Conservation (phyloP, 2,888 invertebrate genomes). For the Lepidocyrtoides sp. region DNA sequence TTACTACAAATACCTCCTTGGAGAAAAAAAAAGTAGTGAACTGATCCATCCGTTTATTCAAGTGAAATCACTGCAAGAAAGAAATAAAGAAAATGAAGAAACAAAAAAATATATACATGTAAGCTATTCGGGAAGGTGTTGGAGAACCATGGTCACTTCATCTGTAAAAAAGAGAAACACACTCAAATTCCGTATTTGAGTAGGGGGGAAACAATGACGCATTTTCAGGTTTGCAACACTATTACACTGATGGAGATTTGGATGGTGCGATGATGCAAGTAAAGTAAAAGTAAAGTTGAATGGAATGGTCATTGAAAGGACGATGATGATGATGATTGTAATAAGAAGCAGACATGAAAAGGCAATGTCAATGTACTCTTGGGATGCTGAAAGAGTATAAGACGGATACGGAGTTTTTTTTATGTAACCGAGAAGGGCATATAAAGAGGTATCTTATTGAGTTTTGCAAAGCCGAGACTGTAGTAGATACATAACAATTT, state of each 20-base stretch:
- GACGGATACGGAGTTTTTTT: no score
- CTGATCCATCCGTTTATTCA: not conserved
- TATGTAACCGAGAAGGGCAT: no score
- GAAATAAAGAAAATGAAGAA: not conserved
- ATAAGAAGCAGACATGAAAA: not conserved
- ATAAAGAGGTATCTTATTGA: no score
- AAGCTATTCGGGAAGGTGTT: not conserved
- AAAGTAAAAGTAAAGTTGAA: conserved; percentile 22
- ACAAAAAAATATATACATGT: not conserved
- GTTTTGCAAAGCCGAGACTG: no score
- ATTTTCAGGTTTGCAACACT: no score
- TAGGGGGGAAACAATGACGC: no score
- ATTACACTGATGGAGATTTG: no score
- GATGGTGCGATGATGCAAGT: not conserved
- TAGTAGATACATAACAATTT: no score
- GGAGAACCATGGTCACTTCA: not conserved
- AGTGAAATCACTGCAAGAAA: conserved; percentile 11
- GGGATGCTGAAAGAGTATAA: no score
- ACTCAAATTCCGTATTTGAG: not conserved
- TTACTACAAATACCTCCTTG: not conserved
- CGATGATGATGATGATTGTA: not conserved
- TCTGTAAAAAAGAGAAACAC: not conserved
- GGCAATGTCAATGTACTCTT: not conserved
- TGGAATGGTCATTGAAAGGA: not conserved
- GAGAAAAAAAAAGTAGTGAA: not conserved